Base-by-base conservation (phyloP, 2,888 invertebrate species). In the Creontiades dilutus region DNA sequence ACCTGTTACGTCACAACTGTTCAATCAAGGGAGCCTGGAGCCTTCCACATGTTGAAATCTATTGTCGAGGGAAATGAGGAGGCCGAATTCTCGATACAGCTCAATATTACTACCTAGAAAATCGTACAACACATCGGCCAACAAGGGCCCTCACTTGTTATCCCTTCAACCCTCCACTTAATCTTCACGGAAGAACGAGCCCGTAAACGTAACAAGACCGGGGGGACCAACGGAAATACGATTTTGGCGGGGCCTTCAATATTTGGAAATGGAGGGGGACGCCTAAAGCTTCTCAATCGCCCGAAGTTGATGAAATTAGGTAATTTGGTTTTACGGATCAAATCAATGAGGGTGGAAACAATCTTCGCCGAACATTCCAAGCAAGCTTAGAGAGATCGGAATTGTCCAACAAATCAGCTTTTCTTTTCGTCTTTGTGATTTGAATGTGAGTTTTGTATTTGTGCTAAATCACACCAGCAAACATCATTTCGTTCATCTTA, bases 151-250 rank as follows among this genome's bases (percentile, higher is more conserved):
- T 68, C 19, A 23, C 23, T 23, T 68, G 27, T 68, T 68, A 68
- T 68, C 68, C 68, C 68, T 68, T 23, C 68, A 23, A 19, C 23
- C 68, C 68, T 11, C 23, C 68, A 4, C 68, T 37, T 68, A 23
- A 68, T 68, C 27, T 23, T 68, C 68, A 68, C 68, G 68, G 23
- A 68, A 68, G 68, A 68, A 68, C 27, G 68, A 23, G 12, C 68
- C 68, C 27, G 57, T 23, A 19, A 27, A 19, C 27, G 68, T 68
- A 68, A 68, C 68, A 68, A 23, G 68, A 68, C 23, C 68, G 27
- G n/a, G 23, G 23, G 2, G 37, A 68, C 19, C 9, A 19, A 7
- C 23, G 23, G 11, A n/a, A 23, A 68, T 68, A 68, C 68, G 27
- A 68, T 68, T 68, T 61, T 37, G 37, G 61, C 7, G 9, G 68